phyloP scores from a whole-genome alignment of 2,113 vertebrate species.

The Atherinomorus stipes region DNA sequence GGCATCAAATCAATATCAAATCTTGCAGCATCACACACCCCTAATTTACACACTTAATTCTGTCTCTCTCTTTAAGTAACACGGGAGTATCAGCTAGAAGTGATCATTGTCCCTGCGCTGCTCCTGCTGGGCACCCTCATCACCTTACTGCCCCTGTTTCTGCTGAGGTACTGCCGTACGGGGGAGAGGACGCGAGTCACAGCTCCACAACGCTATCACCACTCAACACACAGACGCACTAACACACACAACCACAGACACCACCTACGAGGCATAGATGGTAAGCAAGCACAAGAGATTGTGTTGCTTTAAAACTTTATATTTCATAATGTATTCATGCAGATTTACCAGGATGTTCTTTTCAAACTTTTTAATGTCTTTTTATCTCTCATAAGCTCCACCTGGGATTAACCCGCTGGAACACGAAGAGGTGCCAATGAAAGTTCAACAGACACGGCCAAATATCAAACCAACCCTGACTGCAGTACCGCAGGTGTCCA shows the following conservation, averaged over 20 bases:
- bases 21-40: too few relatives aligned
- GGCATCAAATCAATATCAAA: too few relatives aligned
- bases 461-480: slow-evolving; percentile 1
- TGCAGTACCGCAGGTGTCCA: slow-evolving; percentile 39
- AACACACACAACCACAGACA: slow-evolving; percentile 33
- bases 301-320: neutral
- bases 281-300: slow-evolving; percentile 46
- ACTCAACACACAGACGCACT: neutral
- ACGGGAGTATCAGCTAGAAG: slow-evolving; percentile 55
- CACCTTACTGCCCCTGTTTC: slow-evolving; percentile 36
- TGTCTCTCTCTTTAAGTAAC: slow-evolving; percentile 54
- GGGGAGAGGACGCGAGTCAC: neutral
- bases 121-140: slow-evolving; percentile 58
- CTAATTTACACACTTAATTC: neutral
- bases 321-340: neutral
- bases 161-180: slow-evolving; percentile 35
- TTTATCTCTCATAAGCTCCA: slow-evolving; percentile 68
- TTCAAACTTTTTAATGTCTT: neutral
- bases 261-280: slow-evolving; percentile 78
- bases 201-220: neutral
- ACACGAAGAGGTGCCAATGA: slow-evolving; percentile 78
- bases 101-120: slow-evolving; percentile 80
- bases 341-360: neutral
- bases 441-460: slow-evolving; percentile 35
- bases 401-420: slow-evolving; percentile 80